Base-by-base conservation (phyloP, 2,888 invertebrate species). In the Candidula unifasciata region DNA sequence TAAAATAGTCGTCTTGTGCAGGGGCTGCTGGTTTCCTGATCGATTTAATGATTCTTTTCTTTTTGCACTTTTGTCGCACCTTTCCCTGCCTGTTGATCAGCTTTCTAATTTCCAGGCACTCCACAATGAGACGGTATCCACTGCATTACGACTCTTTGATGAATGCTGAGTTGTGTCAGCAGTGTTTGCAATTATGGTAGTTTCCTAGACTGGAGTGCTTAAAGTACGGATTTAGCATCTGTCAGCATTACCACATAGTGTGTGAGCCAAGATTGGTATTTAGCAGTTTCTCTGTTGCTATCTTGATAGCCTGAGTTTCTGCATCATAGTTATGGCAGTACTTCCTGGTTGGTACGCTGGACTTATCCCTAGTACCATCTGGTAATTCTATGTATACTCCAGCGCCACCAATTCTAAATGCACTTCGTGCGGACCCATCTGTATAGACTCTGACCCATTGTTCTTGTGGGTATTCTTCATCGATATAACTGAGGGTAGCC, bases 381-480 rank as follows among this genome's bases (percentile, higher is more conserved):
- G 69, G 37, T 18, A 21, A 37, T 69, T 69, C 35, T 69, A 30
- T 68, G 44, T 44, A 44, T 10, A 44, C 44, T 44, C 10, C 44
- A 3, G 44, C 44, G 3, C 44, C 44, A 6, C 44, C 44, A 44
- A 6, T 44, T 44, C 44, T 3, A 44, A 44, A 3, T 6, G 44
- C 44, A 44, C 10, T 27, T n/a, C n/a, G n/a, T n/a, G n/a, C n/a
- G n/a, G n/a, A n/a, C n/a, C n/a, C n/a, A n/a, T n/a, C n/a, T n/a
- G n/a, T n/a, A n/a, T n/a, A n/a, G n/a, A n/a, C n/a, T n/a, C n/a
- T n/a, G n/a, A n/a, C n/a, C n/a, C n/a, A n/a, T n/a, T n/a, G n/a
- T n/a, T n/a, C n/a, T 10, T 68, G 68, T 68, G 68, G 68, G 33
- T 68, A 68, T 68, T 68, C 68, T 10, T 68, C 68, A 68, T 68